These are phyloP conservation scores for Nysson spinosus DNA, from an alignment of 2,888 invertebrate species.

Conservation along the genomic window DNA sequence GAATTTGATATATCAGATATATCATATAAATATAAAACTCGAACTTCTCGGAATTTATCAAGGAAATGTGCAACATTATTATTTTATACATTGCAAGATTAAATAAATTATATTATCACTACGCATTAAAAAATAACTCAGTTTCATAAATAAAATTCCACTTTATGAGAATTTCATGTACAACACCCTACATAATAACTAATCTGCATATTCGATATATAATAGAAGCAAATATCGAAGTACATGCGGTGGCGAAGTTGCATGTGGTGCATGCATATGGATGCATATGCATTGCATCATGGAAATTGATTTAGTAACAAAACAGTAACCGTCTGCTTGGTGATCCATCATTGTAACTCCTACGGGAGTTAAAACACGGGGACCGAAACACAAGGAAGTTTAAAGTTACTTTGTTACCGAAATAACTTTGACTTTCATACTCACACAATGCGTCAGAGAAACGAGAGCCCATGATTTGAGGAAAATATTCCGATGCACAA, in stretches of 20 bases:
- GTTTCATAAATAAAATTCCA: too few species aligned
- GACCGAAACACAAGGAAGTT: slow-evolving; percentile 10
- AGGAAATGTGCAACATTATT: too few species aligned
- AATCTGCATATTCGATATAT: too few species aligned
- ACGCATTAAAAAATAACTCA: too few species aligned
- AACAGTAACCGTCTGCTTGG: slow-evolving; percentile 46
- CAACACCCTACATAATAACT: too few species aligned
- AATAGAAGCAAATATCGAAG: too few species aligned
- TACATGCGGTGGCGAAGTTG: neutral
- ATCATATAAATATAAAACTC: too few species aligned
- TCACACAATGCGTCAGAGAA: neutral
- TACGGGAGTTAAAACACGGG: slow-evolving; percentile 4
- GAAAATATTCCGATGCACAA: neutral
- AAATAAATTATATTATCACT: too few species aligned
- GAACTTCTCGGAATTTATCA: too few species aligned
- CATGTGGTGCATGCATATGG: neutral
- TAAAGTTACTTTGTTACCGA: neutral
- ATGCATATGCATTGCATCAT: slow-evolving; percentile 10
- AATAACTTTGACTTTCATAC: neutral
- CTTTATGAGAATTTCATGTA: too few species aligned
- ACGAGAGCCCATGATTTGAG: neutral
- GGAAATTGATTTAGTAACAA: slow-evolving; percentile 37
- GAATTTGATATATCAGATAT: too few species aligned
- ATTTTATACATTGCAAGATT: too few species aligned
- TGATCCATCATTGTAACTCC: slow-evolving; percentile 47